Evolutionary conservation across 2,113 vertebrate species (phyloP).

Genomic region (Protobothrops flavoviridis): DNA sequence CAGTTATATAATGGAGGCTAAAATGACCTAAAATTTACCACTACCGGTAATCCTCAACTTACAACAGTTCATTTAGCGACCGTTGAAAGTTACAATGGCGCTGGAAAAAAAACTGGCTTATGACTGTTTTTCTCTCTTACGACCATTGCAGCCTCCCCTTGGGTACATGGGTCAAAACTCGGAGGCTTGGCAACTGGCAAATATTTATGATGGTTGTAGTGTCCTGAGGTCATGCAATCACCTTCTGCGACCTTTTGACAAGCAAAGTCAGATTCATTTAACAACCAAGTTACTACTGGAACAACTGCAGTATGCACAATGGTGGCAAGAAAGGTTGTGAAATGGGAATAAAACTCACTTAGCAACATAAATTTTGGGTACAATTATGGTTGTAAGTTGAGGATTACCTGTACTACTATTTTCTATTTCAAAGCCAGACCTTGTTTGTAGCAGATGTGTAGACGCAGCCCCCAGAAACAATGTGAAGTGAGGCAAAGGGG

Average conservation of each 20-base stretch:
- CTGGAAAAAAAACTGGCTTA: neutral
- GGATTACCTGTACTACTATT: neutral
- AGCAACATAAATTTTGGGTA: neutral
- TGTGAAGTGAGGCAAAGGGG: neutral
- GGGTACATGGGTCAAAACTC: neutral
- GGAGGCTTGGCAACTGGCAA: neutral
- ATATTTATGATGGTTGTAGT: neutral
- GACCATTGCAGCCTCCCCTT: neutral
- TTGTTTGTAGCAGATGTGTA: neutral
- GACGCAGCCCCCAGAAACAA: neutral
- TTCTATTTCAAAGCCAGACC: neutral
- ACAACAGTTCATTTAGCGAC: neutral
- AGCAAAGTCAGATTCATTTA: neutral
- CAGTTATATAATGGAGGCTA: neutral
- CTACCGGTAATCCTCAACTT: neutral
- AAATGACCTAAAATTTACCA: neutral
- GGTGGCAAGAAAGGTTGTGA: neutral
- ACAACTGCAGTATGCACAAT: neutral
- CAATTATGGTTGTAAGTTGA: neutral
- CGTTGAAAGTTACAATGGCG: neutral
- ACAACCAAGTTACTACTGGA: neutral
- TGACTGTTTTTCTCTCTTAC: neutral
- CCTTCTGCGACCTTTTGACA: neutral
- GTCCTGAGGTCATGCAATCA: neutral
- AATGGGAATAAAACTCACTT: neutral